Evolutionary conservation across 2,888 invertebrate species (phyloP).

Genomic region (Platerodrilus igneus): DNA sequence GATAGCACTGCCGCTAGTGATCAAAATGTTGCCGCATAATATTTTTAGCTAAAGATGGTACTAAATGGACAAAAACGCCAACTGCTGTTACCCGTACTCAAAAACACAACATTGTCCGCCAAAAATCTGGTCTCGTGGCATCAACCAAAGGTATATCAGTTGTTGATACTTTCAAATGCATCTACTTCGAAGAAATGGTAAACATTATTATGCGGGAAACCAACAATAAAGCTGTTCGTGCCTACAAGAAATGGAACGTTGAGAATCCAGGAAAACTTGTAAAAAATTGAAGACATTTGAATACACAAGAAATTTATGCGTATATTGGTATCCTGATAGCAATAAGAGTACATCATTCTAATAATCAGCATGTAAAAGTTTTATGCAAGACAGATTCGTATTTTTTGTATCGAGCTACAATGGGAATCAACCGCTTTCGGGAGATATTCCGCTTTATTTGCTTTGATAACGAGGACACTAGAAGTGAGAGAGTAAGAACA

Average conservation of each 20-base stretch:
- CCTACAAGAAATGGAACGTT: conserved; percentile 6
- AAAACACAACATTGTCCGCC: conserved; percentile 8
- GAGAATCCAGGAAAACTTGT: conserved; percentile 4
- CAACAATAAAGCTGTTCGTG: conserved; percentile 6
- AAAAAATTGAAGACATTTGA: conserved; percentile 6
- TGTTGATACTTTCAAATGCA: conserved; percentile 5
- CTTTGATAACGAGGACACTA: no score
- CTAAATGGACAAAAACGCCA: conserved; percentile 10
- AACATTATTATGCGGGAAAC: conserved; percentile 7
- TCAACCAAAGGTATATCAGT: conserved; percentile 6
- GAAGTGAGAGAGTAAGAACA: no score
- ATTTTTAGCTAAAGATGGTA: conserved; percentile 8
- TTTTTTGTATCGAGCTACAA: no score
- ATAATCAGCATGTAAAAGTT: conserved; percentile 4
- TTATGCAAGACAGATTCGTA: conserved; percentile 2
- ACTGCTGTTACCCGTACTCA: conserved; percentile 3
- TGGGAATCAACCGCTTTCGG: no score
- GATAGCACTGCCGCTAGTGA: conserved; percentile 1
- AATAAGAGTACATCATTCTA: conserved; percentile 3
- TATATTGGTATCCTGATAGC: conserved; percentile 8
- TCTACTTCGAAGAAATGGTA: conserved; percentile 8
- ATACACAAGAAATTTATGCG: conserved; percentile 4
- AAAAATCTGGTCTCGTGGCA: conserved; percentile 5
- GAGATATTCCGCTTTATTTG: no score
- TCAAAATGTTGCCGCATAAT: conserved; percentile 6